Percentiles rank a stretch among this genome's conserved stretches.
Conservation (phyloP, 2,113 vertebrate genomes). For the Actenoides hombroni region DNA sequence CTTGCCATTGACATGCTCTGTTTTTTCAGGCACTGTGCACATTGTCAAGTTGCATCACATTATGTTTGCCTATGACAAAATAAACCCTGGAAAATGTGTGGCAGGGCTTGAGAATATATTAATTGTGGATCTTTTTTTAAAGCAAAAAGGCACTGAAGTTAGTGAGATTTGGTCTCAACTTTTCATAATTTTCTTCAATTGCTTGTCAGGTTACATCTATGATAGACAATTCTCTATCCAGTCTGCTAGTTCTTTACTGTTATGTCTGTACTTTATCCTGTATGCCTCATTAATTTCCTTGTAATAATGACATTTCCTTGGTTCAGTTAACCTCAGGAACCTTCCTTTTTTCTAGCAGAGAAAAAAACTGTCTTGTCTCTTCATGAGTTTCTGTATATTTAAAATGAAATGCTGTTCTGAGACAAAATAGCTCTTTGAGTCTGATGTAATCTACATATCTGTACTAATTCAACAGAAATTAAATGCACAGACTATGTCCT, state of each 20-base stretch:
- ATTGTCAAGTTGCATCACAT: background rate
- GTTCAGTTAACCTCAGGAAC: background rate
- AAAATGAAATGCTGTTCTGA: background rate
- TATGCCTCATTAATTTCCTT: background rate
- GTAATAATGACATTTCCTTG: background rate
- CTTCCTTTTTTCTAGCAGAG: background rate
- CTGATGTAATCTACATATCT: background rate
- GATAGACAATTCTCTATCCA: background rate
- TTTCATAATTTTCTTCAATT: background rate
- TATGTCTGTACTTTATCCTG: background rate
- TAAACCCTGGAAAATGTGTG: background rate
- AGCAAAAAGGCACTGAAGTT: background rate
- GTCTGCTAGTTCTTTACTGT: background rate
- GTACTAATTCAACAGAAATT: background rate
- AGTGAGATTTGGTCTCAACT: background rate
- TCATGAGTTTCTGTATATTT: background rate
- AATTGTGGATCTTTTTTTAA: background rate
- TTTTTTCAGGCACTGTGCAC: background rate
- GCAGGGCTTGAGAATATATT: background rate
- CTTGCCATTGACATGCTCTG: background rate
- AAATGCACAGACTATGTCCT: background rate
- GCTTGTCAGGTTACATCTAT: background rate
- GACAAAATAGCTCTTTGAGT: background rate
- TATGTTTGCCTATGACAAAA: background rate
- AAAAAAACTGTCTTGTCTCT: background rate